phyloP scores from a whole-genome alignment of 2,797 vertebrate genomes.

The Ceyx erithaca region DNA sequence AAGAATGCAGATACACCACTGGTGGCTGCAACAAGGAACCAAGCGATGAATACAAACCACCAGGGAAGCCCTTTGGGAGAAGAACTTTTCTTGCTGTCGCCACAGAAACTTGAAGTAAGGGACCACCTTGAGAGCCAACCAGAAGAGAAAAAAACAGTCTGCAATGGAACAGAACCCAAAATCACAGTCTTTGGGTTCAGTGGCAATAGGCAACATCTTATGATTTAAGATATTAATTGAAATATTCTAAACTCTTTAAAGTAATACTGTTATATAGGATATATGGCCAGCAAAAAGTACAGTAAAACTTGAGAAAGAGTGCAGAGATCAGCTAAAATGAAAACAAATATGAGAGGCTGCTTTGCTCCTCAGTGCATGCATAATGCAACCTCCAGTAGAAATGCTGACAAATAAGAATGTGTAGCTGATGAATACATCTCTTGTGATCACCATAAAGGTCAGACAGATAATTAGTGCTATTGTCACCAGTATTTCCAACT shows the following conservation, averaged over 20 bases:
- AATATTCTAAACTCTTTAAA: not conserved
- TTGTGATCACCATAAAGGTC: not conserved
- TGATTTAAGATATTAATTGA: not conserved
- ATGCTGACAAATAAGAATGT: not conserved
- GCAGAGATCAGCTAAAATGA: not conserved
- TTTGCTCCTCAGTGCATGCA: not conserved
- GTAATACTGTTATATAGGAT: not conserved
- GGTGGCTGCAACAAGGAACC: conserved; percentile 88
- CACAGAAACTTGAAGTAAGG: conserved; percentile 66
- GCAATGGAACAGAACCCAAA: not conserved
- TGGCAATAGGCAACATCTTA: not conserved
- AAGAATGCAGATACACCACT: conserved; percentile 90
- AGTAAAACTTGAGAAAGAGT: not conserved
- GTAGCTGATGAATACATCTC: not conserved
- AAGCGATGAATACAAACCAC: conserved; percentile 93
- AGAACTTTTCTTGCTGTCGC: conserved; percentile 69
- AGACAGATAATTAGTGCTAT: not conserved
- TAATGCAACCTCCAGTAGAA: not conserved
- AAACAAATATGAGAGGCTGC: not conserved
- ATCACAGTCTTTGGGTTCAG: not conserved
- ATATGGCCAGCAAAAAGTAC: not conserved
- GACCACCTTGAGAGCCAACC: conserved; percentile 46
- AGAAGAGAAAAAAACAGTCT: not conserved
- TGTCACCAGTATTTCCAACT: not conserved
- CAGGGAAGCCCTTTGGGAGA: conserved; percentile 85